Evolutionary conservation across 2,888 invertebrate genomes (phyloP).

Genomic region (Coelopa pilipes): DNA sequence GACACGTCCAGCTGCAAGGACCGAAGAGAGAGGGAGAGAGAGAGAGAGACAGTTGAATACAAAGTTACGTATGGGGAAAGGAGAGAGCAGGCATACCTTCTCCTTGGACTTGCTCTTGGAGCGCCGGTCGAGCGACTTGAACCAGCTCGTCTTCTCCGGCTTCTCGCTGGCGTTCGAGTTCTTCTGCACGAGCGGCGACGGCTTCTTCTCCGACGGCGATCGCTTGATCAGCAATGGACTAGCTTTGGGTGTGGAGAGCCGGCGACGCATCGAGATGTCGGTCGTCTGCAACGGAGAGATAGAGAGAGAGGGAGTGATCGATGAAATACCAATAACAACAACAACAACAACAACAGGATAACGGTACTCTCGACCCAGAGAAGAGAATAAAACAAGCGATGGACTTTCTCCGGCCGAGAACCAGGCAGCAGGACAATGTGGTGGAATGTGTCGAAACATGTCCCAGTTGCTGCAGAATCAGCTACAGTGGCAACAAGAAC

Average conservation of each 20-base stretch:
- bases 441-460: not conserved
- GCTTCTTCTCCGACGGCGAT: slow-evolving; percentile 68
- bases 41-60: not conserved
- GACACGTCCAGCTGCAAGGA: slow-evolving; percentile 53
- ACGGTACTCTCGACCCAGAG: too few species aligned
- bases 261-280: slow-evolving; percentile 78
- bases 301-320: not conserved
- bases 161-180: slow-evolving; percentile 49
- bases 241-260: slow-evolving; percentile 80
- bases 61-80: not conserved
- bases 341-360: too few species aligned
- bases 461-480: not conserved
- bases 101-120: slow-evolving; percentile 74
- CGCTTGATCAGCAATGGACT: slow-evolving; percentile 74
- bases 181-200: slow-evolving; percentile 64
- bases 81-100: too few species aligned
- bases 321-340: not conserved
- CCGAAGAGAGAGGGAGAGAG: too few species aligned
- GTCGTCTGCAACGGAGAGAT: slow-evolving; percentile 50
- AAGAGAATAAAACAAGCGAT: not conserved
- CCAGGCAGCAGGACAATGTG: not conserved
- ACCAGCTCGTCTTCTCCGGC: slow-evolving; percentile 76
- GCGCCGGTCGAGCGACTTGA: slow-evolving; percentile 80
- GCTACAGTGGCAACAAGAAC: not conserved
- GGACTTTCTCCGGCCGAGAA: not conserved